phyloP scores from a whole-genome alignment of 2,113 vertebrate genomes.

The Nycticryphes semicollaris region DNA sequence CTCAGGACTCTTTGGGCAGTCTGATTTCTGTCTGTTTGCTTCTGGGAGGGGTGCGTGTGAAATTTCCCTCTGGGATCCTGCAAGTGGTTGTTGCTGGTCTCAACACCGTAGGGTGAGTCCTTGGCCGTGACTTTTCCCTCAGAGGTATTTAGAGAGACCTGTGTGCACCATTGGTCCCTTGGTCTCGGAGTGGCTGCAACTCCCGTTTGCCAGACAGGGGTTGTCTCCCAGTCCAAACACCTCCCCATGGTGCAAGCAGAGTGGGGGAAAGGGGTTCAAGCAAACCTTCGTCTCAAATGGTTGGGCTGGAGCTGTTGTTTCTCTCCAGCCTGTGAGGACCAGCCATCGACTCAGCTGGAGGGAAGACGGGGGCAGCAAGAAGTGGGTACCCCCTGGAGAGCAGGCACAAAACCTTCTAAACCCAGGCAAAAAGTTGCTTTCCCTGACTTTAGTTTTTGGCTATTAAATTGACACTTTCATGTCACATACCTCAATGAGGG shows the following conservation, averaged over 20 bases:
- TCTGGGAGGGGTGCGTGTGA: background rate
- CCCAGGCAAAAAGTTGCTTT: background rate
- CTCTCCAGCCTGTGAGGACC: background rate
- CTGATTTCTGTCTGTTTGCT: background rate
- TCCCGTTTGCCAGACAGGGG: background rate
- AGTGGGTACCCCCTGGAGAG: background rate
- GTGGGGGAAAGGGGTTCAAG: background rate
- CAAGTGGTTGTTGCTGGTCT: background rate
- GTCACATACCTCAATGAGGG: background rate
- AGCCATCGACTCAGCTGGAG: background rate
- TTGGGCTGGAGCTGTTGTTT: background rate
- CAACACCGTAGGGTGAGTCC: background rate
- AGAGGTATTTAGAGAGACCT: background rate
- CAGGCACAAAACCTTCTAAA: background rate
- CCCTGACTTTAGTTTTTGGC: background rate
- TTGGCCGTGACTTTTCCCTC: background rate
- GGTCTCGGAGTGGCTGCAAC: background rate
- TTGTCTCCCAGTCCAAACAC: background rate
- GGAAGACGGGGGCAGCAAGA: background rate
- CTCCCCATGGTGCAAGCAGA: background rate
- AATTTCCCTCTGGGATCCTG: background rate
- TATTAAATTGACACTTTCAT: background rate
- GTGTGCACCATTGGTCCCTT: background rate
- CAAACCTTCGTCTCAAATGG: background rate
- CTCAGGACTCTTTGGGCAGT: background rate